Evolutionary conservation across 2,113 vertebrate species (phyloP).

Genomic region (Pelecanus crispus): DNA sequence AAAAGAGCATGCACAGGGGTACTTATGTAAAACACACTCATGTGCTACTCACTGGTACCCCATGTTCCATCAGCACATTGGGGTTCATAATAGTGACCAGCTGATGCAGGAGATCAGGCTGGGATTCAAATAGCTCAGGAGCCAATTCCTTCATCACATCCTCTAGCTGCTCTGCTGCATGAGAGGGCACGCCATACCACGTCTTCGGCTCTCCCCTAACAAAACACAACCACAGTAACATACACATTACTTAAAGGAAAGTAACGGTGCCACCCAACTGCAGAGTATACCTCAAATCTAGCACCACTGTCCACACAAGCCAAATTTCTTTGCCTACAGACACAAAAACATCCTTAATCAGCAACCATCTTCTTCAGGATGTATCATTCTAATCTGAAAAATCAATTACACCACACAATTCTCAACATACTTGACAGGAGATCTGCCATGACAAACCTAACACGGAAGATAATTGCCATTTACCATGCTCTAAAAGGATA

Average conservation of each 20-base stretch:
- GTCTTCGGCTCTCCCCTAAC: slow-evolving; percentile 96
- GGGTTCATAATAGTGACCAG: slow-evolving; percentile 99
- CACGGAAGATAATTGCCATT: background rate
- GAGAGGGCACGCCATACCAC: slow-evolving; percentile 95
- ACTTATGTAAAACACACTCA: background rate
- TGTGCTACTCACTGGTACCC: slow-evolving; percentile 87
- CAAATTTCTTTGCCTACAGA: background rate
- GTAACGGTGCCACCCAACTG: background rate
- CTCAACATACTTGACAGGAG: background rate
- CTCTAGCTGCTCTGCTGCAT: slow-evolving; percentile 93
- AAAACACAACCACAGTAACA: background rate
- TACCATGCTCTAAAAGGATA: background rate
- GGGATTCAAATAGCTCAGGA: slow-evolving; percentile 94
- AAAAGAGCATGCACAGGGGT: fast-evolving
- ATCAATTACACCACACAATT: background rate
- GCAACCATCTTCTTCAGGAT: background rate
- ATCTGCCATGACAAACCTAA: background rate
- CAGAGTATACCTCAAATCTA: background rate
- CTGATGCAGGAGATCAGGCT: slow-evolving; percentile 96
- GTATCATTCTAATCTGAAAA: background rate
- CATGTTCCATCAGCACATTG: slow-evolving; percentile 95
- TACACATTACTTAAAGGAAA: background rate
- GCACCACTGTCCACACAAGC: background rate
- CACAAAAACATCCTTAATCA: background rate
- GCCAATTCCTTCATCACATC: slow-evolving; percentile 96